These are phyloP conservation scores for Didymodactylos carnosus DNA, from an alignment of 2,888 invertebrate genomes.

Conservation along the genomic window DNA sequence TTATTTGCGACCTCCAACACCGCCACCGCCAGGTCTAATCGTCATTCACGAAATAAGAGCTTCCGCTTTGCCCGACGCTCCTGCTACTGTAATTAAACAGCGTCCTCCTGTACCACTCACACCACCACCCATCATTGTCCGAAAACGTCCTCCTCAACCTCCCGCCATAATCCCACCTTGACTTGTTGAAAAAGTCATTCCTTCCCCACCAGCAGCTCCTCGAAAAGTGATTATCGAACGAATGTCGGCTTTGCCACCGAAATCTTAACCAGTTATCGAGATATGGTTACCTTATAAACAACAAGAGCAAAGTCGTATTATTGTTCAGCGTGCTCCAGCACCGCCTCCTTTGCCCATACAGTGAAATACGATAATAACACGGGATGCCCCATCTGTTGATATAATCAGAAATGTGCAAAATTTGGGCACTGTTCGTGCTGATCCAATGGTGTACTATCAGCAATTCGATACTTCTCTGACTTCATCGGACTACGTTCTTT, in stretches of 20 bases:
- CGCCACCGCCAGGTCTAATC: conserved; percentile 5
- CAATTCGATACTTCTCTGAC: background rate
- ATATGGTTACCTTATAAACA: conserved; percentile 4
- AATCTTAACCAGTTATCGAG: conserved; percentile 7
- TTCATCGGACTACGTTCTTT: background rate
- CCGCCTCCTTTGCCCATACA: background rate
- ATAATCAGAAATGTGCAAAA: background rate
- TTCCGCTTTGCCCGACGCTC: background rate
- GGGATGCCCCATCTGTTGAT: conserved; percentile 3
- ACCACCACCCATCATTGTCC: background rate
- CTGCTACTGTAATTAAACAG: conserved; percentile 5
- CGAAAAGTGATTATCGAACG: conserved; percentile 8
- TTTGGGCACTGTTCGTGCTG: background rate
- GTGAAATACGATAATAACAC: conserved; percentile 1
- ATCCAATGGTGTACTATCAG: background rate
- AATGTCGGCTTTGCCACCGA: conserved; percentile 1
- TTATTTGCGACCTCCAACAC: conserved; percentile 5
- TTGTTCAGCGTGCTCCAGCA: background rate
- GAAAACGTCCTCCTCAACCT: background rate
- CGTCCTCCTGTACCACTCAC: conserved; percentile 1
- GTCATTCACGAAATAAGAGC: background rate
- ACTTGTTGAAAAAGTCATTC: background rate
- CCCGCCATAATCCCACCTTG: background rate
- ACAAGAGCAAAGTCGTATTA: background rate
- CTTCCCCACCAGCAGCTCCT: conserved; percentile 3